phyloP scores from a whole-genome alignment of 2,888 invertebrate genomes.

The Agapetus fuscipes region DNA sequence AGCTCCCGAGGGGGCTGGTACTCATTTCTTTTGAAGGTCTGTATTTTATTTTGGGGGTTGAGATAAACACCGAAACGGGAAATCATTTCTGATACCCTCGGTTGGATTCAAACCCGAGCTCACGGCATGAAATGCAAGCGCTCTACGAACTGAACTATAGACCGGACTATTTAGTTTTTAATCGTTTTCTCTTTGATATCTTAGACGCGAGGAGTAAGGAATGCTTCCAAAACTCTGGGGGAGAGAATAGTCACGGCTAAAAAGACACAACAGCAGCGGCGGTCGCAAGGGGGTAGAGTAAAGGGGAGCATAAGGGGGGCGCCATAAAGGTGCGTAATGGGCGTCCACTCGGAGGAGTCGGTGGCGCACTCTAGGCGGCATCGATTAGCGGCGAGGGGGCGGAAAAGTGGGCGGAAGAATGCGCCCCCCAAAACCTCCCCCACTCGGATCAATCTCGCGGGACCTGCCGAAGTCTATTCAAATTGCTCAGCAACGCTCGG shows the following conservation, averaged over 20 bases:
- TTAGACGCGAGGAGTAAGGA: too few species aligned
- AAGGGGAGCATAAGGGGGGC: slow-evolving; percentile 30
- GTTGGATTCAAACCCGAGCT: too few species aligned
- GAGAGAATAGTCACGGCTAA: slow-evolving; percentile 2
- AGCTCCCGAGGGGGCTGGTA: too few species aligned
- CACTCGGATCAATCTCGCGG: slow-evolving; percentile 4
- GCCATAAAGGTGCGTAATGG: slow-evolving; percentile 73
- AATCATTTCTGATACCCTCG: too few species aligned
- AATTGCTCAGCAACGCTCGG: not conserved
- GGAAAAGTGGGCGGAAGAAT: slow-evolving; percentile 11
- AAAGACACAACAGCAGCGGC: slow-evolving; percentile 8
- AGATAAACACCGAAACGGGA: too few species aligned
- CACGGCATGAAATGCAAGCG: too few species aligned
- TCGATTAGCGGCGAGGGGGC: slow-evolving; percentile 57
- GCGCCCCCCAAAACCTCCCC: too few species aligned
- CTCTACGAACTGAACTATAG: too few species aligned
- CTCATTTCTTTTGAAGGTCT: too few species aligned
- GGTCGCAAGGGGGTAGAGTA: slow-evolving; percentile 32
- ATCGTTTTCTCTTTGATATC: too few species aligned
- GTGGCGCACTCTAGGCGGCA: slow-evolving; percentile 58
- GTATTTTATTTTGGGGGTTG: too few species aligned
- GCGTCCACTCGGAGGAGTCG: slow-evolving; percentile 53
- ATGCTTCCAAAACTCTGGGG: not conserved
- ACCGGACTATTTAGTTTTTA: too few species aligned
- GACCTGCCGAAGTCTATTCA: slow-evolving; percentile 4